Evolutionary conservation across 1,140 invertebrate species (phyloP).

Genomic region (Pseudoatta argentina): DNA sequence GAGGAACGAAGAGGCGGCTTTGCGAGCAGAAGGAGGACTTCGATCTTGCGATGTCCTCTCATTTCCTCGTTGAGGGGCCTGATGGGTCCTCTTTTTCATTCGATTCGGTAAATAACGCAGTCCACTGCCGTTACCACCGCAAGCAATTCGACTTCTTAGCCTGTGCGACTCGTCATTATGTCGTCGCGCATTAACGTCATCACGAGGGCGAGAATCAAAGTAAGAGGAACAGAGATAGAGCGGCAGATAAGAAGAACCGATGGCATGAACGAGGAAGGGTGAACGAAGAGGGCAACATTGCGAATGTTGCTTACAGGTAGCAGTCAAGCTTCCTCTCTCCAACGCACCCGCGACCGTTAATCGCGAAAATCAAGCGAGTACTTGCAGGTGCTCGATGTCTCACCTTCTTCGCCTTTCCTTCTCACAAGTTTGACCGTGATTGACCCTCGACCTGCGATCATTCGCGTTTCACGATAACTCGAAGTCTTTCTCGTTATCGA

Average conservation of each 20-base stretch:
- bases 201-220: slow-evolving; percentile 9
- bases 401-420: slow-evolving; percentile 48
- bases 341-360: slow-evolving; percentile 61
- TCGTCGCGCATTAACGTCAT: slow-evolving; percentile 62
- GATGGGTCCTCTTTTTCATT: slow-evolving; percentile 72
- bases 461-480: slow-evolving; percentile 51
- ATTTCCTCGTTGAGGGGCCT: slow-evolving; percentile 57
- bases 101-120: slow-evolving; percentile 70
- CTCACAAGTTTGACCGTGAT: slow-evolving; percentile 12
- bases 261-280: slow-evolving; percentile 3
- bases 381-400: slow-evolving; percentile 57
- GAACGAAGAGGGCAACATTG: background rate
- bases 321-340: background rate
- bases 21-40: slow-evolving; percentile 5
- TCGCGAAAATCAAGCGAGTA: slow-evolving; percentile 67
- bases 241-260: slow-evolving; percentile 28
- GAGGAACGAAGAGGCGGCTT: slow-evolving; percentile 19
- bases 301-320: slow-evolving; percentile 60
- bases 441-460: slow-evolving; percentile 56
- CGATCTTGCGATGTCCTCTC: slow-evolving; percentile 57
- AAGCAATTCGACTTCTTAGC: slow-evolving; percentile 47
- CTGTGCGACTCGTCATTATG: slow-evolving; percentile 68
- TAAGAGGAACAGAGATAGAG: background rate
- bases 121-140: slow-evolving; percentile 17
- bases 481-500: slow-evolving; percentile 45